phyloP scores from a whole-genome alignment of 2,888 invertebrate species.

The Cryptocephalus primarius region DNA sequence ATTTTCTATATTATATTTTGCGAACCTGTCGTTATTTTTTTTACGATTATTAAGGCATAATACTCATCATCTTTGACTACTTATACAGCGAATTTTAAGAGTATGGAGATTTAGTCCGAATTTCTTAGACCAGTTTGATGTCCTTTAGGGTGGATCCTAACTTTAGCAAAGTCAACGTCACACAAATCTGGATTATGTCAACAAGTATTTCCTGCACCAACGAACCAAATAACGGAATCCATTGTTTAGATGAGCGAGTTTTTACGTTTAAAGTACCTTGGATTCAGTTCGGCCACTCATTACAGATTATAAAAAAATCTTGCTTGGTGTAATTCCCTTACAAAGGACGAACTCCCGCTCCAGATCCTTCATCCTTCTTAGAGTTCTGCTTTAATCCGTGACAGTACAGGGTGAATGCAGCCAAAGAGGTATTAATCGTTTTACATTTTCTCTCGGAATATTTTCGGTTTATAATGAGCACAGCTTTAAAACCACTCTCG shows the following conservation, averaged over 20 bases:
- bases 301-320: constrained; percentile 23
- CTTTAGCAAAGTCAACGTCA: constrained; percentile 19
- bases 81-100: too few species aligned
- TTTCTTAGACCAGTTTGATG: too few species aligned
- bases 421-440: neutral
- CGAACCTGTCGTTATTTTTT: too few species aligned
- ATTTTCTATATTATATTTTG: too few species aligned
- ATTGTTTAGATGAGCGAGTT: constrained; percentile 27
- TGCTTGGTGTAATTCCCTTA: constrained; percentile 18
- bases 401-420: constrained; percentile 2
- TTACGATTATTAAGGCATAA: too few species aligned
- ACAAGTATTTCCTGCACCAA: constrained; percentile 17
- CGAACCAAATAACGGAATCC: constrained; percentile 13
- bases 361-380: too few species aligned
- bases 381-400: constrained; percentile 2
- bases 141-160: too few species aligned
- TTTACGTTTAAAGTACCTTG: constrained; percentile 18
- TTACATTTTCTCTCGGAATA: too few species aligned
- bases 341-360: constrained; percentile 12
- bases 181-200: constrained; percentile 25
- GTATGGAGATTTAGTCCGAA: too few species aligned
- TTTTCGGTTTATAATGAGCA: too few species aligned
- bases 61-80: too few species aligned
- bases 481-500: too few species aligned
- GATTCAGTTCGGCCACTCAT: constrained; percentile 24